Evolutionary conservation across 2,113 vertebrate genomes (phyloP), one percentile per base, ranked within the genome.

Genomic region (Nesoenas mayeri): DNA sequence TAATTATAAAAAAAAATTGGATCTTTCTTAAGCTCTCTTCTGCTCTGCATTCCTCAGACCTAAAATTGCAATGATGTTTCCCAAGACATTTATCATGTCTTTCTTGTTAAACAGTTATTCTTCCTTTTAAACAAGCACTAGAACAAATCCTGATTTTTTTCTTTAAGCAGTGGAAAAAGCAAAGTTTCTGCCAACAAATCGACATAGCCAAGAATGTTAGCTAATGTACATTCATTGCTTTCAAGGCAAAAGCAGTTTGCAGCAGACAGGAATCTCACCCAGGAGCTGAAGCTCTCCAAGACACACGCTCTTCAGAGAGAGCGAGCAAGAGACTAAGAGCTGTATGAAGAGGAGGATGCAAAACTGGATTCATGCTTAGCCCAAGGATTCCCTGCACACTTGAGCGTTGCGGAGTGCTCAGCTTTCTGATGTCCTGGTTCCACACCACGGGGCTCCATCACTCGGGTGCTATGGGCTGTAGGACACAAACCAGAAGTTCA

Each of bases 1-100:
- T 84, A 93, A 79, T 80, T 89, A 86, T 57, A 91, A 91, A 65
- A 38, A 92, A 84, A 95, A 94, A 54, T 34, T 31, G 19, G 57
- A 79, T 86, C 44, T 70, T 90, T 77, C 71, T 86, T 91, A 92
- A 91, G 38, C 16, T 19, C 29, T 86, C 32, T 34, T 93, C 69
- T 93, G 44, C 26, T 92, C 79, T 36, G 38, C 8, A 1, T 57
- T 92, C 44, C 53, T 88, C 71, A 73, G 64, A 85, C 36, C 54
- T 69, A 78, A 85, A 94, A 90, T 26, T 48, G 77, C 74, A 88
- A 84, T 74, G 80, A 88, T 79, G 54, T 79, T 89, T 89, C 64
- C 44, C 36, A 87, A 91, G 77, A 85, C 72, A 72, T 89, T 58
- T 84, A 86, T 84, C 69, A 79, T 15, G 32, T 75, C 44, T 75